A percentile compares a stretch with the other conserved stretches of the same genome.
Evolutionary conservation across 2,113 vertebrate genomes (phyloP).

Genomic region (Ameiurus melas): DNA sequence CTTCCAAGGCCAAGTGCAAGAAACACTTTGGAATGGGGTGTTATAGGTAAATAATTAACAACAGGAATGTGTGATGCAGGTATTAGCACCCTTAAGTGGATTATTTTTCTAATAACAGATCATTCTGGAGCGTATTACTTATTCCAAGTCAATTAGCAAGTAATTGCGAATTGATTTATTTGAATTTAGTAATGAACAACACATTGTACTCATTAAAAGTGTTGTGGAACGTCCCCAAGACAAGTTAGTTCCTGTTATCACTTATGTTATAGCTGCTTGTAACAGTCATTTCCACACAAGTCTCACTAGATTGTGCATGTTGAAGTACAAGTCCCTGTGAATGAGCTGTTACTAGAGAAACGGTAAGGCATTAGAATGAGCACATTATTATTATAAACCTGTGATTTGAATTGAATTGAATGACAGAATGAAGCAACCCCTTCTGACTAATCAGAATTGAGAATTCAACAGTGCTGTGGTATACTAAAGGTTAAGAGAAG

Average conservation of each 20-base stretch:
- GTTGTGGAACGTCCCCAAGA: background rate
- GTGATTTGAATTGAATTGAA: background rate
- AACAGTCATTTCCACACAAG: background rate
- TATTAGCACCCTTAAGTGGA: background rate
- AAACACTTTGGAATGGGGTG: background rate
- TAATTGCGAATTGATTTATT: background rate
- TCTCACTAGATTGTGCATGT: background rate
- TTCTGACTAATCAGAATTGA: background rate
- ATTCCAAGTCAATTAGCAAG: background rate
- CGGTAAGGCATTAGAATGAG: background rate
- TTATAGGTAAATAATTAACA: background rate
- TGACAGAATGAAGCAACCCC: background rate
- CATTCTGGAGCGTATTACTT: background rate
- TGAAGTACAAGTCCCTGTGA: background rate
- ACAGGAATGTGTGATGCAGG: background rate
- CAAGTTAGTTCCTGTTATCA: background rate
- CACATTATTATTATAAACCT: background rate
- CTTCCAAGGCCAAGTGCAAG: background rate
- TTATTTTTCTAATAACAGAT: background rate
- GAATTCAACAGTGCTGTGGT: background rate
- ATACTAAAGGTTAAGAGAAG: background rate
- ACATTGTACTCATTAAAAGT: too few species aligned
- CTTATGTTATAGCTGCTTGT: background rate
- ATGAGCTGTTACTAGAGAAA: background rate
- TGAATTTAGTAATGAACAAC: background rate